A percentile compares a stretch with the other conserved stretches of the same genome.
phyloP scores from a whole-genome alignment of 2,888 invertebrate species.

The Ethmia dodecea region DNA sequence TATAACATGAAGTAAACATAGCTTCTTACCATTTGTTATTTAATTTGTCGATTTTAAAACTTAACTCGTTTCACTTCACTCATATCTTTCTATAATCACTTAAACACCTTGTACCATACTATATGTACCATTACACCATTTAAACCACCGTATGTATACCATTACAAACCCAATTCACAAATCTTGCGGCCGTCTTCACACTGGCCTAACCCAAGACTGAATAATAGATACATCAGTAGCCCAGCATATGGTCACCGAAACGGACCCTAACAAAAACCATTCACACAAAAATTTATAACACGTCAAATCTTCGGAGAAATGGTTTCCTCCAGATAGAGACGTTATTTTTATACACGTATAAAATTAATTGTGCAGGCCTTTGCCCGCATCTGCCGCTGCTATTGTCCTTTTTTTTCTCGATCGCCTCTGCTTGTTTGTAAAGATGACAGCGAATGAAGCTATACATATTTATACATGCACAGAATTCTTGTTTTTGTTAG shows the following conservation, averaged over 20 bases:
- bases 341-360: slow-evolving; percentile 57
- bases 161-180: too few relatives aligned
- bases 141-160: too few relatives aligned
- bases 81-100: too few relatives aligned
- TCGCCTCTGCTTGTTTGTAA: slow-evolving; percentile 23
- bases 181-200: slow-evolving; percentile 14
- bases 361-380: slow-evolving; percentile 69
- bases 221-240: slow-evolving; percentile 37
- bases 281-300: slow-evolving; percentile 69
- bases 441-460: slow-evolving; percentile 8
- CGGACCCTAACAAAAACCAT: slow-evolving; percentile 41
- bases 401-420: slow-evolving; percentile 40
- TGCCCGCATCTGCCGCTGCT: slow-evolving; percentile 59
- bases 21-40: too few relatives aligned
- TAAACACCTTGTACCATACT: too few relatives aligned
- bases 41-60: too few relatives aligned
- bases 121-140: too few relatives aligned
- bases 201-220: slow-evolving; percentile 25
- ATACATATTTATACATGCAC: slow-evolving; percentile 5
- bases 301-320: slow-evolving; percentile 72
- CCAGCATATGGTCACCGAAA: slow-evolving; percentile 42
- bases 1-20: too few relatives aligned
- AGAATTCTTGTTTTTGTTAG: not conserved
- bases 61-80: too few relatives aligned
- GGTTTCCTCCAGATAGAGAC: slow-evolving; percentile 71